Percentiles rank a stretch among this genome's conserved stretches.
phyloP scores from a whole-genome alignment of 2,888 invertebrate genomes.

The Agriotes lineatus region DNA sequence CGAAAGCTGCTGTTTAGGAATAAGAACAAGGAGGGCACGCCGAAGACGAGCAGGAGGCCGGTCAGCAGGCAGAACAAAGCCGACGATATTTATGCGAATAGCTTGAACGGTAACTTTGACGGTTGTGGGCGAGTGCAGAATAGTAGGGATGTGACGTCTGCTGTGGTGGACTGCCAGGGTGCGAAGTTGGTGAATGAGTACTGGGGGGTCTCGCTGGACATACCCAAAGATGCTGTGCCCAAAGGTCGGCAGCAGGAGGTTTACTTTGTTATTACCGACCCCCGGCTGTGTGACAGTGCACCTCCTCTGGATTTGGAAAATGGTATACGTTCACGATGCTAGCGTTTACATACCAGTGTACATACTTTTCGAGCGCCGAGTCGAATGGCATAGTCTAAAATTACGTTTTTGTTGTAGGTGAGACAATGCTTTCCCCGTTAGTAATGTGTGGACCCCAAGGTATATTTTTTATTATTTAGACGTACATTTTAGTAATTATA shows the following conservation, averaged over 20 bases:
- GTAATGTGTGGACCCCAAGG: constrained; percentile 98
- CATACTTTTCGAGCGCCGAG: constrained; percentile 43
- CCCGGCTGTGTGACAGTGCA: constrained; percentile 78
- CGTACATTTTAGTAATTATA: constrained; percentile 63
- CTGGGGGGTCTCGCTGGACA: constrained; percentile 91
- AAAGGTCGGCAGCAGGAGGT: constrained; percentile 88
- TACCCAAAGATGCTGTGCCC: constrained; percentile 90
- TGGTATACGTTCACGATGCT: constrained; percentile 71
- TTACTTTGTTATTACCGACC: constrained; percentile 91
- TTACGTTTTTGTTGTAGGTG: constrained; percentile 73
- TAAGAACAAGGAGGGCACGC: constrained; percentile 39
- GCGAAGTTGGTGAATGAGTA: constrained; percentile 87
- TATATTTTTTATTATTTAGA: constrained; percentile 80
- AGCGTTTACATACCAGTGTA: constrained; percentile 53
- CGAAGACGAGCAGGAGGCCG: constrained; percentile 30
- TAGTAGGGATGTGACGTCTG: constrained; percentile 65
- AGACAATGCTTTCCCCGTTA: constrained; percentile 92
- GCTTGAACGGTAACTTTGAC: constrained; percentile 18
- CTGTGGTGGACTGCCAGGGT: constrained; percentile 80
- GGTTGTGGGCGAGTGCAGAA: constrained; percentile 44
- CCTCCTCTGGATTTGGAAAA: constrained; percentile 92
- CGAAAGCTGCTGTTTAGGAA: constrained; percentile 62
- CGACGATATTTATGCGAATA: constrained; percentile 15
- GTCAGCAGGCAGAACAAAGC: neutral
- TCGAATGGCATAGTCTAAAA: constrained; percentile 19